phyloP scores from a whole-genome alignment of 2,888 invertebrate genomes.

The Drosophila demipolita region DNA sequence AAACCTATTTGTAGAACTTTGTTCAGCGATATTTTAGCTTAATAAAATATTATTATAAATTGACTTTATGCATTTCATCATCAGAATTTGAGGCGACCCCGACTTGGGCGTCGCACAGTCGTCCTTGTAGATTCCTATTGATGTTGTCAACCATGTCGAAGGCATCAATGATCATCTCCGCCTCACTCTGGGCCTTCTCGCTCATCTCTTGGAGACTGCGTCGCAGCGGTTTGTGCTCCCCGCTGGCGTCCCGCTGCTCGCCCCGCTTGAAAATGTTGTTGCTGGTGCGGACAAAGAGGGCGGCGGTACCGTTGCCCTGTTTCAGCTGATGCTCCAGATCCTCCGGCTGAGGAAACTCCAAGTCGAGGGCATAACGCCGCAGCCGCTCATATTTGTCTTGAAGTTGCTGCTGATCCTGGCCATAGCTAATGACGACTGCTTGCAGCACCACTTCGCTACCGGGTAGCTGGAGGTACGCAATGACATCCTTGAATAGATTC shows the following conservation, averaged over 20 bases:
- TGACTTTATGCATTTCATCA: slow-evolving; percentile 19
- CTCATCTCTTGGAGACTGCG: slow-evolving; percentile 50
- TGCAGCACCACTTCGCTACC: slow-evolving; percentile 58
- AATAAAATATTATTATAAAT: too few species aligned
- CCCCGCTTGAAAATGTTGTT: slow-evolving; percentile 51
- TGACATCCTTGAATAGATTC: slow-evolving; percentile 72
- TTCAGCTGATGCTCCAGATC: slow-evolving; percentile 51
- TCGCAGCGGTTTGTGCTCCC: slow-evolving; percentile 62
- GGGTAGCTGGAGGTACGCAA: slow-evolving; percentile 70
- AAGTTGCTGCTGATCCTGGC: slow-evolving; percentile 44
- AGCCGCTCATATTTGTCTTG: slow-evolving; percentile 47
- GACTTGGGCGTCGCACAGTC: slow-evolving; percentile 9
- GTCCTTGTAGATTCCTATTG: slow-evolving; percentile 50
- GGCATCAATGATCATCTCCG: slow-evolving; percentile 62
- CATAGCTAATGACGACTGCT: slow-evolving; percentile 70
- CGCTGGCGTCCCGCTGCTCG: slow-evolving; percentile 64
- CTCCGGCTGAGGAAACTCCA: slow-evolving; percentile 45
- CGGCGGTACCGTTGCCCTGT: slow-evolving; percentile 32
- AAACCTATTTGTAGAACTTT: slow-evolving; percentile 77
- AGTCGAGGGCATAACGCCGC: slow-evolving; percentile 30
- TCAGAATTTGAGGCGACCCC: slow-evolving; percentile 11
- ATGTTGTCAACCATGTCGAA: slow-evolving; percentile 73
- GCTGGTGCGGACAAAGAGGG: slow-evolving; percentile 49
- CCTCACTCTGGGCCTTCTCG: slow-evolving; percentile 53
- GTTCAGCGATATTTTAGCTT: slow-evolving; percentile 13